Base-by-base conservation (phyloP, 2,797 vertebrate genomes). In the Sebastes itinus region DNA sequence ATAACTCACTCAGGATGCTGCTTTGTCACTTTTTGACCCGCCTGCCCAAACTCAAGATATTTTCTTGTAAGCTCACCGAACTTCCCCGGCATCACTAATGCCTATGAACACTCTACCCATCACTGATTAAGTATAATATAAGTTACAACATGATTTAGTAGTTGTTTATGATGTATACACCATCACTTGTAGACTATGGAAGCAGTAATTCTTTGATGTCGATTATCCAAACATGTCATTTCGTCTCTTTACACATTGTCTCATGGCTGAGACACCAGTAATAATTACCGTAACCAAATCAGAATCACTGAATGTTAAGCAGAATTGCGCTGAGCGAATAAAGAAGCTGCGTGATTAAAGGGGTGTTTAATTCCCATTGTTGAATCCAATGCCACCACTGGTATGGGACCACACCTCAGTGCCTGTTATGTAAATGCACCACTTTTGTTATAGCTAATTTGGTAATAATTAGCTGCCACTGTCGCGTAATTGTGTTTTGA, bases 241-340 rank as follows among this genome's bases (percentile, higher is more conserved):
- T 72, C 13, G 54, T 76, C 27, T 81, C 55, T 86, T 85, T 73
- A 46, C 54, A 76, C 27, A 72, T 77, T 67, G n/a, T n/a, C n/a
- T 86, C 78, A 82, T 80, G 78, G 78, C 72, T 87, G 77, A 86
- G 61, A 73, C 86, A 71, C 64, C 78, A 77, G 62, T 69, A 78
- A 68, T 89, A 87, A 86, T 87, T 74, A 72, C 54, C 69, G 60
- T 63, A 58, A 80, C 55, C 76, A 78, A 75, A 72, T 84, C 49
- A 78, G 52, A 33, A 66, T 78, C 10, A n/a, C 59, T 69, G 70
- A 81, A 82, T 88, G 58, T 72, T 79, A 73, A 81, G 64, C 83
- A 72, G 72, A 87, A 82, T 75, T 12, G 27, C 6, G 18, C 35
- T 65, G 67, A 83, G 73, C 56, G 54, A 87, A 75, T 77, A 28